These are phyloP conservation scores for Pampusana beccarii DNA, from an alignment of 2,113 vertebrate species.

Conservation along the genomic window DNA sequence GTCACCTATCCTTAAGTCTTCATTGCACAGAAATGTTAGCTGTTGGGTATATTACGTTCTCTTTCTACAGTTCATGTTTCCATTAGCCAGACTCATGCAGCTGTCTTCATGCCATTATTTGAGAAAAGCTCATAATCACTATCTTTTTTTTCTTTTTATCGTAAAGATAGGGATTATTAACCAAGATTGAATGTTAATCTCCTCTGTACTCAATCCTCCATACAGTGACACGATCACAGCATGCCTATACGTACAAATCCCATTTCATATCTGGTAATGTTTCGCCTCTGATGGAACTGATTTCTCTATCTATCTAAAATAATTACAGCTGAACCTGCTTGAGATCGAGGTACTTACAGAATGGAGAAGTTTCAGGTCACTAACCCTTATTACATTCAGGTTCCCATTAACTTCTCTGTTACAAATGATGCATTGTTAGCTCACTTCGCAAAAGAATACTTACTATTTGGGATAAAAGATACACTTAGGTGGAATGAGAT, in stretches of 20 bases:
- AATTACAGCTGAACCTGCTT: constrained; percentile 29
- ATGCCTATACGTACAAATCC: background rate
- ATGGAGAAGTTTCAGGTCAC: constrained; percentile 29
- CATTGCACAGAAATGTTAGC: background rate
- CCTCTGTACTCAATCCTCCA: constrained; percentile 12
- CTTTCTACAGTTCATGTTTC: background rate
- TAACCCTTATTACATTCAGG: background rate
- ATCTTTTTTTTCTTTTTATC: constrained; percentile 19
- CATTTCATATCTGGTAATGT: constrained; percentile 30
- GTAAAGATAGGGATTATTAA: constrained; percentile 56
- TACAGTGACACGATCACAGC: background rate
- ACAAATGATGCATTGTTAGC: constrained; percentile 44
- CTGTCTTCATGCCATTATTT: constrained; percentile 13
- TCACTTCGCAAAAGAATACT: constrained; percentile 26
- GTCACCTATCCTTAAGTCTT: background rate
- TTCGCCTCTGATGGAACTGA: constrained; percentile 42
- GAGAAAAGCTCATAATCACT: constrained; percentile 22
- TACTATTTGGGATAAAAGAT: background rate
- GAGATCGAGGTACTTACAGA: background rate
- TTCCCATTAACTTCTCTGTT: constrained; percentile 35
- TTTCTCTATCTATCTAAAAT: constrained; percentile 28
- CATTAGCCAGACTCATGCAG: constrained; percentile 12
- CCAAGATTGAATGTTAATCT: constrained; percentile 24
- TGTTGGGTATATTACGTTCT: background rate
- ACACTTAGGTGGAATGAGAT: background rate